These are phyloP conservation scores for Alentia gelatinosa DNA, from an alignment of 2,888 invertebrate genomes.

Conservation along the genomic window DNA sequence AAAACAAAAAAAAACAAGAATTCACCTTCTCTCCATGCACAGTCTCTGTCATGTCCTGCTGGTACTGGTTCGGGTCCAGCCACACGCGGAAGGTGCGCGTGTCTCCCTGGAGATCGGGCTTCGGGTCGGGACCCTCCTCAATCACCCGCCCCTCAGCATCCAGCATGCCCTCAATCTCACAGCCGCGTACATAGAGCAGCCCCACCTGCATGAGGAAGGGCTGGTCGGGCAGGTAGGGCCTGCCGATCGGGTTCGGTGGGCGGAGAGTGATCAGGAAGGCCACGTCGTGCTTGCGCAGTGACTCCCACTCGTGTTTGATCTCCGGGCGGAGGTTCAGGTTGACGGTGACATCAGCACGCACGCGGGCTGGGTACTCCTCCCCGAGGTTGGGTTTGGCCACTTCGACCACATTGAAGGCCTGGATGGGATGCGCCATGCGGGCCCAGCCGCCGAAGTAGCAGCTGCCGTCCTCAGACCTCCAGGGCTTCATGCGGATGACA, in stretches of 20 bases:
- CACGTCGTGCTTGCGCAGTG: constrained; percentile 97
- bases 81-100: constrained; percentile 95
- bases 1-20: too few relatives aligned
- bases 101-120: constrained; percentile 92
- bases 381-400: constrained; percentile 85
- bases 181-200: constrained; percentile 94
- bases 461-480: constrained; percentile 90
- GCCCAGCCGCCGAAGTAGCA: constrained; percentile 97
- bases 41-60: constrained; percentile 89
- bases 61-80: constrained; percentile 98
- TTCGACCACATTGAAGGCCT: constrained; percentile 95
- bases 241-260: constrained; percentile 91
- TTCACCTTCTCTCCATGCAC: constrained; percentile 89
- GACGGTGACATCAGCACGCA: constrained; percentile 96
- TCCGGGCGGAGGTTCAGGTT: constrained; percentile 94
- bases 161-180: constrained; percentile 98
- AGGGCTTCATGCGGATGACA: constrained; percentile 95
- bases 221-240: constrained; percentile 80
- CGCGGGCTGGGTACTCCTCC: constrained; percentile 96
- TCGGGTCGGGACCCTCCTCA: constrained; percentile 87
- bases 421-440: constrained; percentile 97
- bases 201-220: constrained; percentile 95
- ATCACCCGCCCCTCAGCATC: constrained; percentile 95
- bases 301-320: constrained; percentile 97
- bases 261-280: constrained; percentile 96